Percentiles rank a stretch among this genome's conserved stretches.
Conservation (phyloP, 2,797 vertebrate genomes). For the Coregonus suidteri region DNA sequence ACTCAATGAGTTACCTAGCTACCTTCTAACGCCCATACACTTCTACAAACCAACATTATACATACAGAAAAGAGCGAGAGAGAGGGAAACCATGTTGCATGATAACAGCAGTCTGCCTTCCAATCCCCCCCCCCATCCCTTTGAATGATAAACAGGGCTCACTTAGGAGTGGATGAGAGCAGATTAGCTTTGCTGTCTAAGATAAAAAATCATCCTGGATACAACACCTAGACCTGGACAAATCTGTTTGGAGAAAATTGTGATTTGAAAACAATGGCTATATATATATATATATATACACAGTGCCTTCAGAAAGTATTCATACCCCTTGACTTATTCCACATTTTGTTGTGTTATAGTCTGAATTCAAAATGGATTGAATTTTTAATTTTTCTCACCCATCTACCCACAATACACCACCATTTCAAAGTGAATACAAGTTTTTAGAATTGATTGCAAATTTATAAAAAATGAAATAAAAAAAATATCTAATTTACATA, state of each 20-base stretch:
- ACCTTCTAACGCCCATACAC: conserved; percentile 6
- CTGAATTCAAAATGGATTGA: too few species aligned
- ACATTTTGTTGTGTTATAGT: too few species aligned
- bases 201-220: conserved; percentile 72
- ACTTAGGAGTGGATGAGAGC: conserved; percentile 74
- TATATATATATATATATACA: background rate
- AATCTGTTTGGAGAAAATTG: conserved; percentile 67
- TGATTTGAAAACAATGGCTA: conserved; percentile 40
- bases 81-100: conserved; percentile 50
- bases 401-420: too few species aligned
- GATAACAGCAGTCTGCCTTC: conserved; percentile 66
- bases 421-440: too few species aligned
- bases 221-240: conserved; percentile 72
- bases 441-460: too few species aligned
- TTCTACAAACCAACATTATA: conserved; percentile 17
- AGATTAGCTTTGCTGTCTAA: conserved; percentile 72
- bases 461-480: too few species aligned
- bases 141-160: conserved; percentile 76
- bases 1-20: conserved; percentile 23
- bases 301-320: too few species aligned
- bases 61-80: conserved; percentile 29
- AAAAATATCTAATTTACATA: too few species aligned
- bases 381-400: too few species aligned
- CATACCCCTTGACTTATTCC: too few species aligned
- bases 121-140: conserved; percentile 38